phyloP scores from a whole-genome alignment of 2,888 invertebrate genomes.

The Pyrocoelia pectoralis region DNA sequence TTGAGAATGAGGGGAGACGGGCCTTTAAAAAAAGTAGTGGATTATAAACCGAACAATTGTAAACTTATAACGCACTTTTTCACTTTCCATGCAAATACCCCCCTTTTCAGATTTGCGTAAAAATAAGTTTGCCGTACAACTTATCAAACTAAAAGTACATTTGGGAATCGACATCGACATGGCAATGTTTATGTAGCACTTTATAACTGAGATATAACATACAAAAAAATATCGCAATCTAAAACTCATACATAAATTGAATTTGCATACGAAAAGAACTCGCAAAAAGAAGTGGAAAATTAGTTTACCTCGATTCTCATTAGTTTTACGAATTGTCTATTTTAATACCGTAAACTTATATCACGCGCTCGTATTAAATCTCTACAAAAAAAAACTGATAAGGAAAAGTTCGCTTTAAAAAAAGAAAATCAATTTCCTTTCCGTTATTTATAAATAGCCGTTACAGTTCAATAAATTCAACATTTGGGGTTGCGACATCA shows the following conservation, averaged over 20 bases:
- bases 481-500: too few relatives aligned
- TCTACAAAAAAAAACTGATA: too few relatives aligned
- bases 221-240: not conserved
- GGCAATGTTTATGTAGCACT: conserved; percentile 40
- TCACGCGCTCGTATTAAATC: too few relatives aligned
- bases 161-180: conserved; percentile 39
- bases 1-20: conserved; percentile 6
- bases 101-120: not conserved
- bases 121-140: conserved; percentile 20
- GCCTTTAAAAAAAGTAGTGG: not conserved
- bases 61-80: conserved; percentile 16
- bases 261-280: not conserved
- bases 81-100: conserved; percentile 12
- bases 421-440: too few relatives aligned
- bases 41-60: not conserved
- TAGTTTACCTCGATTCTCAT: too few relatives aligned
- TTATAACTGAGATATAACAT: conserved; percentile 18
- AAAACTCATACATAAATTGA: conserved; percentile 2
- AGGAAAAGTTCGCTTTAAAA: too few relatives aligned
- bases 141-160: conserved; percentile 36
- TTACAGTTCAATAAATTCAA: too few relatives aligned
- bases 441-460: too few relatives aligned
- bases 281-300: too few relatives aligned
- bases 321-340: too few relatives aligned
- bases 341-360: too few relatives aligned